Conservation (phyloP, 2,113 vertebrate species). For the Callipepla squamata region DNA sequence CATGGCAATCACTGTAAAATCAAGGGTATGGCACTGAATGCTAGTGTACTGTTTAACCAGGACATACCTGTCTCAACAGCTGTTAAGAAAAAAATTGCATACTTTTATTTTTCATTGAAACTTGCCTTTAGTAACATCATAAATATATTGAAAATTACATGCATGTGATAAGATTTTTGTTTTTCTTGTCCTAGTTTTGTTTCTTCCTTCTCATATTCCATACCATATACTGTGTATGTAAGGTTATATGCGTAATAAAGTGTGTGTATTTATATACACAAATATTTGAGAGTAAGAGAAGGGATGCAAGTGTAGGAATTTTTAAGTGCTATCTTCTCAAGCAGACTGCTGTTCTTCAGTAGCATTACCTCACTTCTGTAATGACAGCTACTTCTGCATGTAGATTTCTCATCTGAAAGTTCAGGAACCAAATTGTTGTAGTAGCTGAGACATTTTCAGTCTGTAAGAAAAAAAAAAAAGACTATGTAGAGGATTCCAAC, state of each 20-base stretch:
- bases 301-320: neutral
- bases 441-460: neutral
- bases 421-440: neutral
- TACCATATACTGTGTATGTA: neutral
- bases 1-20: slow-evolving; percentile 71
- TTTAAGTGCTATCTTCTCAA: neutral
- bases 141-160: slow-evolving; percentile 57
- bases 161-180: slow-evolving; percentile 11
- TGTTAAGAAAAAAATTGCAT: slow-evolving; percentile 58
- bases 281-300: neutral
- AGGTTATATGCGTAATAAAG: neutral
- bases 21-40: slow-evolving; percentile 64
- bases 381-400: neutral
- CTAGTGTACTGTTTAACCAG: slow-evolving; percentile 54
- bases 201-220: neutral
- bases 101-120: slow-evolving; percentile 64
- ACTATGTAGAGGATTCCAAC: neutral
- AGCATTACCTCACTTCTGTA: neutral
- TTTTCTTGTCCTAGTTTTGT: slow-evolving; percentile 9
- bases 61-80: slow-evolving; percentile 67
- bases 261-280: neutral
- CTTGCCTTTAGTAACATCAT: slow-evolving; percentile 40
- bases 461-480: neutral
- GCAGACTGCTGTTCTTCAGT: neutral
- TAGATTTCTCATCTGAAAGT: neutral